phyloP scores from a whole-genome alignment of 2,888 invertebrate species.

The Rapana venosa region DNA sequence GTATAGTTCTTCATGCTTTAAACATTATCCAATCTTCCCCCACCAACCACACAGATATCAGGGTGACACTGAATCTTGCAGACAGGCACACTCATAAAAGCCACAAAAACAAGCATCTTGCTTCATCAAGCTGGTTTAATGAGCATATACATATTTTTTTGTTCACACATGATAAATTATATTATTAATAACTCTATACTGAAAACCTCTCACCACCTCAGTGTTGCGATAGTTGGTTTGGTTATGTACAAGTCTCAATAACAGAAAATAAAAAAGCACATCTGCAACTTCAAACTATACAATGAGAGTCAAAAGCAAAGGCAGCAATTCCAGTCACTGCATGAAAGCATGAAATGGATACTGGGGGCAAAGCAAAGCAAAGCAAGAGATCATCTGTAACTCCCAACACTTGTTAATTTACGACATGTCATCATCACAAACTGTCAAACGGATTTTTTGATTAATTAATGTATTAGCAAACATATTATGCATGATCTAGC shows the following conservation, averaged over 20 bases:
- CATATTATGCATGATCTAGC: background rate
- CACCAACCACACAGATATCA: no score
- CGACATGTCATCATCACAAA: background rate
- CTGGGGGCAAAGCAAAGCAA: background rate
- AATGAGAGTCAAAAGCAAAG: background rate
- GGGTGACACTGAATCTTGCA: no score
- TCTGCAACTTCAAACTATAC: background rate
- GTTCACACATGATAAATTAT: background rate
- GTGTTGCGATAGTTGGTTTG: constrained; percentile 5
- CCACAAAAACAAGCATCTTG: no score
- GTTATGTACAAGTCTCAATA: background rate
- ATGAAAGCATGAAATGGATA: background rate
- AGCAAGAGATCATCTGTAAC: background rate
- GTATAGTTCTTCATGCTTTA: no score
- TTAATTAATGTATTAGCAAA: background rate
- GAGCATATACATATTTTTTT: background rate
- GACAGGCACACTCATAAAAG: no score
- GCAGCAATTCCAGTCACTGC: background rate
- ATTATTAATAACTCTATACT: background rate
- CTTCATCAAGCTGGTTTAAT: background rate
- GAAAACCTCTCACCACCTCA: background rate
- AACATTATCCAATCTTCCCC: no score
- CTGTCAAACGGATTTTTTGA: background rate
- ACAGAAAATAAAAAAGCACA: background rate
- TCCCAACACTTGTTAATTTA: background rate